These are phyloP conservation scores for Heterotis niloticus DNA, from an alignment of 2,113 vertebrate species.

Conservation along the genomic window DNA sequence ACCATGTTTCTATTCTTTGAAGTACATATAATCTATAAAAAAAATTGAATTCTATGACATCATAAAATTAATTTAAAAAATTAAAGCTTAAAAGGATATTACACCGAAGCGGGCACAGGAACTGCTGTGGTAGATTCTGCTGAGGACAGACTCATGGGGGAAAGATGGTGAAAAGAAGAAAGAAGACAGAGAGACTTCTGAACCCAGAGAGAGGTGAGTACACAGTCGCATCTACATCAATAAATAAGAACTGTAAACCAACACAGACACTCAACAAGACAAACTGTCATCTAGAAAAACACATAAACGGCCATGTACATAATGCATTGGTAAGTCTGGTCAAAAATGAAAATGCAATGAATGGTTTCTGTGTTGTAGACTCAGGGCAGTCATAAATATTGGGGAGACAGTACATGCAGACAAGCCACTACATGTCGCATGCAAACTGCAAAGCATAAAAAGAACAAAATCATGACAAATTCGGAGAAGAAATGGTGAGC, in stretches of 20 bases:
- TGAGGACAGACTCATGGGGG: slow-evolving; percentile 2
- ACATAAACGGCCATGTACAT: slow-evolving; percentile 31
- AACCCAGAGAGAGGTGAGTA: neutral
- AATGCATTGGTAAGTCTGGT: slow-evolving; percentile 28
- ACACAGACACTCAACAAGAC: slow-evolving; percentile 11
- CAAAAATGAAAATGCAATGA: slow-evolving; percentile 26
- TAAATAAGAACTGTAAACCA: slow-evolving; percentile 6
- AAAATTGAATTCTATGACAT: no score
- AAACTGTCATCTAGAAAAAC: slow-evolving; percentile 32
- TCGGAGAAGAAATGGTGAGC: slow-evolving; percentile 33
- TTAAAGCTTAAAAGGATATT: neutral
- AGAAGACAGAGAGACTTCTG: slow-evolving; percentile 5
- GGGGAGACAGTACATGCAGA: slow-evolving; percentile 38
- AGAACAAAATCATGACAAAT: slow-evolving; percentile 18
- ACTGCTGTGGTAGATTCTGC: neutral
- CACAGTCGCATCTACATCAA: neutral
- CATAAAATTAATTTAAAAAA: no score
- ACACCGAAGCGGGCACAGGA: neutral
- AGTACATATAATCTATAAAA: no score
- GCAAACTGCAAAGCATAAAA: slow-evolving; percentile 42
- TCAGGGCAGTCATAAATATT: slow-evolving; percentile 5
- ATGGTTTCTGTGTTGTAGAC: slow-evolving; percentile 28
- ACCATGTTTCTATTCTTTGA: no score
- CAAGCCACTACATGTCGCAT: slow-evolving; percentile 41
- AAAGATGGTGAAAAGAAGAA: neutral